Conservation (phyloP, 2,797 vertebrate species). For the Channallabes apus region DNA sequence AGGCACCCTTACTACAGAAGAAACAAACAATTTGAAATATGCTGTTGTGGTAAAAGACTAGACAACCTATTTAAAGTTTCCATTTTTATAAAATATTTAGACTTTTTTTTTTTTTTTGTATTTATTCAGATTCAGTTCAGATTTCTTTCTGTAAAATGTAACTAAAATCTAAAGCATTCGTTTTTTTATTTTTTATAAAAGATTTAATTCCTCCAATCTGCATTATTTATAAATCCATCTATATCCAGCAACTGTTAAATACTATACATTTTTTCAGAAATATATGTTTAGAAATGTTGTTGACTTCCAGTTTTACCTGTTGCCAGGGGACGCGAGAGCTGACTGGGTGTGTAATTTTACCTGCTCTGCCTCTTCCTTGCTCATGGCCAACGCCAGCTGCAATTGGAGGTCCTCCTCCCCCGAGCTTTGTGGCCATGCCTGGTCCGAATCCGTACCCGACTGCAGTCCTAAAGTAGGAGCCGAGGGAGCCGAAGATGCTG, state of each 20-base stretch:
- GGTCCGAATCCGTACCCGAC: conserved; percentile 79
- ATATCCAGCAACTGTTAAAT: not conserved
- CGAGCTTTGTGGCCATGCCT: conserved; percentile 91
- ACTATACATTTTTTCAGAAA: not conserved
- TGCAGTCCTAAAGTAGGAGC: conserved; percentile 72
- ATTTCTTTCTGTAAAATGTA: not conserved
- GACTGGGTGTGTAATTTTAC: conserved; percentile 65
- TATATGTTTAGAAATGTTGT: not conserved
- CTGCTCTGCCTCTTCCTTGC: conserved; percentile 93
- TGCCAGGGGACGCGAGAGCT: conserved; percentile 7
- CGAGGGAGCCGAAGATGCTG: conserved; percentile 80
- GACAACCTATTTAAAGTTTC: not conserved
- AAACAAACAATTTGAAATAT: conserved; percentile 15
- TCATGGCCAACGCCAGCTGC: conserved; percentile 90
- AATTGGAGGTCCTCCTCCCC: conserved; percentile 91
- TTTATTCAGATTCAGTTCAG: not conserved
- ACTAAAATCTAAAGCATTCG: not conserved
- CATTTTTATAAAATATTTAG: not conserved
- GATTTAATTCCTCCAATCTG: not conserved
- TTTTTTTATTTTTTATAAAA: not conserved
- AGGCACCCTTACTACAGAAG: not conserved
- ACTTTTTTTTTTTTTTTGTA: not conserved
- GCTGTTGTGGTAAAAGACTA: not conserved
- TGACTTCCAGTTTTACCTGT: conserved; percentile 45
- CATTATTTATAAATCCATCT: not conserved